Conservation (phyloP, 1,140 invertebrate species). For the Brachionus manjavacas region DNA sequence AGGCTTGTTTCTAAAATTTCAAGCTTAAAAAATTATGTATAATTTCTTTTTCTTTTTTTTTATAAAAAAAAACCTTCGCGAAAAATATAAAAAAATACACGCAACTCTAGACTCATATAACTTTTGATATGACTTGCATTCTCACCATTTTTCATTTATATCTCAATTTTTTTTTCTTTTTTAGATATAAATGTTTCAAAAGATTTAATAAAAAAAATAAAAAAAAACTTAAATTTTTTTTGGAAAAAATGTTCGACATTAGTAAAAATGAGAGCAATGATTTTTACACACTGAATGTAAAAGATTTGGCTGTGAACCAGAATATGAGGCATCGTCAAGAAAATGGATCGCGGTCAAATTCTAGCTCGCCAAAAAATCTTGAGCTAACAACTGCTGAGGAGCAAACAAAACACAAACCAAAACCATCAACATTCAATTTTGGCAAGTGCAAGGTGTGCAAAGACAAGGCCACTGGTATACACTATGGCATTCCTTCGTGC, state of each 20-base stretch:
- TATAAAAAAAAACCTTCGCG: not conserved
- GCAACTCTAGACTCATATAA: not conserved
- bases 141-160: not conserved
- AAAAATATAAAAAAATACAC: not conserved
- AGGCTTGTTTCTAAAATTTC: not conserved
- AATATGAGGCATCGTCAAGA: not conserved
- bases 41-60: not conserved
- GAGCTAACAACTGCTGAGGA: not conserved
- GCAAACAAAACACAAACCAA: not conserved
- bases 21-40: not conserved
- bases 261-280: not conserved
- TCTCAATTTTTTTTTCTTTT: not conserved
- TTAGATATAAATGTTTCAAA: not conserved
- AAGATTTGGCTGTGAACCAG: not conserved
- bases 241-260: not conserved
- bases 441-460: slow-evolving; percentile 37
- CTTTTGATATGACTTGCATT: not conserved
- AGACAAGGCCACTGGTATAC: slow-evolving; percentile 39
- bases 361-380: slow-evolving; percentile 1
- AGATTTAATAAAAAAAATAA: not conserved
- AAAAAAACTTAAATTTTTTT: not conserved
- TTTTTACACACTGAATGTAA: not conserved
- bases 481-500: slow-evolving; percentile 30
- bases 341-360: not conserved
- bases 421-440: not conserved